Base-by-base conservation (phyloP, 1,140 invertebrate genomes). In the Lepidotrigona ventralis region DNA sequence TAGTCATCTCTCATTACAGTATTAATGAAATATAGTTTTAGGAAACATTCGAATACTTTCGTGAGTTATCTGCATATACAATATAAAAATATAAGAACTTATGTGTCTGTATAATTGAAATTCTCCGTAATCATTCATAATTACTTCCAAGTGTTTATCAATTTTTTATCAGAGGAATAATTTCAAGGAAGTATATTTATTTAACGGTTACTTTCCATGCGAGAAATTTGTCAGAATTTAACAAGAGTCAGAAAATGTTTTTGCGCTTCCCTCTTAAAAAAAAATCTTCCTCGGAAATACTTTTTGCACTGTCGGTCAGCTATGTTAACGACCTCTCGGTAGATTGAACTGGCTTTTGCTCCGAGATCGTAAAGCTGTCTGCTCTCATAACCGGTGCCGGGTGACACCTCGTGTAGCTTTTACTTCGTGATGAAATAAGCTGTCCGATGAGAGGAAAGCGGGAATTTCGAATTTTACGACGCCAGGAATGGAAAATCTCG, bases 361-460 rank as follows among this genome's bases (percentile, higher is more conserved):
- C 60, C 63, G 29, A 26, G 71, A 26, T 81, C 80, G 80, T 81
- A 81, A 81, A 81, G 80, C 80, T 83, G 81, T 78, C 75, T 17
- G 81, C 56, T 78, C 66, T 71, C 56, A 53, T 83, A 83, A 83
- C 75, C 54, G 39, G 81, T 71, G n/a, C 19, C 46, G 66, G 66
- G 81, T 71, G 64, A 83, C 75, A 83, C 81, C 56, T 78, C 39
- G 39, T 26, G 53, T 53, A 70, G 74, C 81, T 78, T 83, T 83
- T 83, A 70, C 66, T 23, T 70, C 75, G 26, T 54, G 56, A 83
- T 33, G 66, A 83, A 83, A 78, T 78, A 78, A 78, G 54, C 54
- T 69, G 64, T 26, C 54, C 14, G 64, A 26, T 14, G 64, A n/a
- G 26, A 77, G 53, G 46, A 14, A 82, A 77, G 19, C 54, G 19